Conservation (phyloP, 2,113 vertebrate genomes). For the Procavia capensis region DNA sequence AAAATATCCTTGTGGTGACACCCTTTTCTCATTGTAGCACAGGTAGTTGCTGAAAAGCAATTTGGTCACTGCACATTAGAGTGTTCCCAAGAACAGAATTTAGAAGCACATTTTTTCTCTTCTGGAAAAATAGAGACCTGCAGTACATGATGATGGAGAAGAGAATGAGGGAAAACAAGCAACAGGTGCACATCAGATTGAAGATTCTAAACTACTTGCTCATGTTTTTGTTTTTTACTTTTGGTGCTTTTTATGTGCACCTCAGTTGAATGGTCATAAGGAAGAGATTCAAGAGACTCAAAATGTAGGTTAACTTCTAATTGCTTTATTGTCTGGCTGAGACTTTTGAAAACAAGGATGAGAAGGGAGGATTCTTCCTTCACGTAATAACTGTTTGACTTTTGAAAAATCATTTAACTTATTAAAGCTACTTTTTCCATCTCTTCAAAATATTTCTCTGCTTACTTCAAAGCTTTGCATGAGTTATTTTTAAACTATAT, state of each 20-base stretch:
- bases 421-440: not conserved
- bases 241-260: accelerated
- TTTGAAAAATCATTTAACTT: accelerated
- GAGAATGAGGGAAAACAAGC: not conserved
- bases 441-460: not conserved
- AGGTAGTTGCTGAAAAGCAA: not conserved
- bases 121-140: not conserved
- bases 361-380: accelerated
- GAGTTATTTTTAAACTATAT: not conserved
- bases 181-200: accelerated
- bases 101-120: not conserved
- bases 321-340: accelerated
- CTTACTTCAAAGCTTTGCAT: not conserved
- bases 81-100: not conserved
- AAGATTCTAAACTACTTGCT: accelerated
- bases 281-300: accelerated
- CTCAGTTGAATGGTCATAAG: accelerated
- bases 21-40: not conserved
- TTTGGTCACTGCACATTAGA: accelerated
- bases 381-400: accelerated
- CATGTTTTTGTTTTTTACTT: not conserved
- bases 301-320: accelerated
- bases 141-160: not conserved
- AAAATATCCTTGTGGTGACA: accelerated
- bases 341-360: no score